phyloP scores from a whole-genome alignment of 1,140 invertebrate genomes.

The Drosophila erecta region DNA sequence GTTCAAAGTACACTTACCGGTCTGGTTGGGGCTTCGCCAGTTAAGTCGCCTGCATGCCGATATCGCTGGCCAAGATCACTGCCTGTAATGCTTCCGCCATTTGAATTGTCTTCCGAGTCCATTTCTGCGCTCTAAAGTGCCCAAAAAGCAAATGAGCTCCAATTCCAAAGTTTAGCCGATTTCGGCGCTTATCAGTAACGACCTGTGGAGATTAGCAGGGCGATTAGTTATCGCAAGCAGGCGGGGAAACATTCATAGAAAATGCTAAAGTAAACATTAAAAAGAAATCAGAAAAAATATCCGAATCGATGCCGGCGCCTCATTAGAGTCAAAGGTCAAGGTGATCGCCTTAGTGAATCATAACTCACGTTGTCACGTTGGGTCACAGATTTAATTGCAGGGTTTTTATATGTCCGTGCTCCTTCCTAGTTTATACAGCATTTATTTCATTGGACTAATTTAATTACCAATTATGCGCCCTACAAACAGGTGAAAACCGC shows the following conservation, averaged over 20 bases:
- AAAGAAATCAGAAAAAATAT: slow-evolving; percentile 15
- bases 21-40: slow-evolving; percentile 67
- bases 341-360: slow-evolving; percentile 39
- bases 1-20: slow-evolving; percentile 71
- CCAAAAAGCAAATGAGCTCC: slow-evolving; percentile 40
- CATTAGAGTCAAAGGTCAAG: slow-evolving; percentile 61
- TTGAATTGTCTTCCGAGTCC: slow-evolving; percentile 58
- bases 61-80: slow-evolving; percentile 65
- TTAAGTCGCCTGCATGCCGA: slow-evolving; percentile 77
- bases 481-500: slow-evolving; percentile 4
- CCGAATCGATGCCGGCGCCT: slow-evolving; percentile 27
- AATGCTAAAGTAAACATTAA: slow-evolving; percentile 44
- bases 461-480: slow-evolving; percentile 14
- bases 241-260: slow-evolving; percentile 18
- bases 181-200: slow-evolving; percentile 48
- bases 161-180: slow-evolving; percentile 70
- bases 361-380: slow-evolving; percentile 45
- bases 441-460: slow-evolving; percentile 3
- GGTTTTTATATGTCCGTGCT: no score
- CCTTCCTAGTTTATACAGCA: no score
- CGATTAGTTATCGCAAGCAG: slow-evolving; percentile 53
- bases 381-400: not conserved
- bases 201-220: slow-evolving; percentile 43
- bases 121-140: slow-evolving; percentile 44
- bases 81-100: slow-evolving; percentile 21